Conservation (phyloP, 2,797 vertebrate genomes). For the Champsocephalus esox region DNA sequence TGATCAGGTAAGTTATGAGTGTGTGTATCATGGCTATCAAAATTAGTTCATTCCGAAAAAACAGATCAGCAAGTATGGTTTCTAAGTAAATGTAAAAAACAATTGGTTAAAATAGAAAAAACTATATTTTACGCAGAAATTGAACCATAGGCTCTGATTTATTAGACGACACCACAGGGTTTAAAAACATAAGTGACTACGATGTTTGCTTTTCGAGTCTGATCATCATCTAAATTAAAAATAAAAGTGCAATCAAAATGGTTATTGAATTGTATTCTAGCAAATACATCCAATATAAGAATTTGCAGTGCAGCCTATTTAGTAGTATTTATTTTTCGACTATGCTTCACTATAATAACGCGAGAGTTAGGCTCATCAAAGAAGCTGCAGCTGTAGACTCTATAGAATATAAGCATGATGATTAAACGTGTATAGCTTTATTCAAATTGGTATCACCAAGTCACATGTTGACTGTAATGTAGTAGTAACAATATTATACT, state of each 20-base stretch:
- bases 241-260: not conserved
- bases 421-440: not conserved
- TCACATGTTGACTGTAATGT: not conserved
- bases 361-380: not conserved
- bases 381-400: too few species aligned
- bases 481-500: not conserved
- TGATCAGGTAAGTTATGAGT: slow-evolving; percentile 64
- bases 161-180: not conserved
- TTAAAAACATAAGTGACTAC: too few species aligned
- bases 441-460: not conserved
- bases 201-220: not conserved
- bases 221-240: not conserved
- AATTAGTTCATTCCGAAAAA: not conserved
- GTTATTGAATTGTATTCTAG: not conserved
- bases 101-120: not conserved
- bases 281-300: not conserved
- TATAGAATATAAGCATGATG: not conserved
- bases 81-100: not conserved
- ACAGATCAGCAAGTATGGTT: not conserved
- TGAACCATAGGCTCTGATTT: not conserved
- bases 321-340: not conserved
- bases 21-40: too few species aligned
- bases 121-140: not conserved
- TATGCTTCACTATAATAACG: not conserved
- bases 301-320: not conserved